phyloP scores from a whole-genome alignment of 2,113 vertebrate genomes.

The Neofelis nebulosa region DNA sequence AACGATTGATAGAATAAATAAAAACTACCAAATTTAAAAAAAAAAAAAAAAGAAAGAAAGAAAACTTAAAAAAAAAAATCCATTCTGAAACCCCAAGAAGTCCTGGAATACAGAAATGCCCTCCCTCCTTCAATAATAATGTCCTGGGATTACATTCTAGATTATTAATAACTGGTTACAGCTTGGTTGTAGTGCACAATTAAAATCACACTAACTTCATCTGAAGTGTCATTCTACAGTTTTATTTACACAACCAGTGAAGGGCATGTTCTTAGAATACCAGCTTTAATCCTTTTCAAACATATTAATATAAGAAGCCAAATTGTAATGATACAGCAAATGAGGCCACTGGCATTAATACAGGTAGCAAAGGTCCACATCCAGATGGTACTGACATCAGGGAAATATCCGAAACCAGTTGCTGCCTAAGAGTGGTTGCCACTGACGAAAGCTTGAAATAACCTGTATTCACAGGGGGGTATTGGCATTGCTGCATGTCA shows the following conservation, averaged over 20 bases:
- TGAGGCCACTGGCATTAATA: slow-evolving; percentile 94
- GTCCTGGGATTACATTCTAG: slow-evolving; percentile 90
- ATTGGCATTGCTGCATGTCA: slow-evolving; percentile 93
- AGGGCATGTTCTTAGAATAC: slow-evolving; percentile 91
- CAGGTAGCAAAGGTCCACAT: slow-evolving; percentile 92
- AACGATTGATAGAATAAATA: slow-evolving; percentile 92
- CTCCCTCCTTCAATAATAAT: slow-evolving; percentile 85
- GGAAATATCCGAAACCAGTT: slow-evolving; percentile 92
- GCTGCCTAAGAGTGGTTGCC: slow-evolving; percentile 91
- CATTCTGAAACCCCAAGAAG: slow-evolving; percentile 88
- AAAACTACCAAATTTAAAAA: slow-evolving; percentile 90
- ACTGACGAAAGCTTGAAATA: slow-evolving; percentile 93
- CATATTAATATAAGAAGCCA: slow-evolving; percentile 92
- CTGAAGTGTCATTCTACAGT: slow-evolving; percentile 89
- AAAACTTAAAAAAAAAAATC: slow-evolving; percentile 88
- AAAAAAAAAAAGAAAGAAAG: slow-evolving; percentile 89
- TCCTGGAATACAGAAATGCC: slow-evolving; percentile 90
- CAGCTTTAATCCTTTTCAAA: slow-evolving; percentile 91
- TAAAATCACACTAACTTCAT: slow-evolving; percentile 91
- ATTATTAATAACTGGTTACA: slow-evolving; percentile 86
- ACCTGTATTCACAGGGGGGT: slow-evolving; percentile 91
- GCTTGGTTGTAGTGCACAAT: slow-evolving; percentile 88
- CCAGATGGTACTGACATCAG: slow-evolving; percentile 91
- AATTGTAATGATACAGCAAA: slow-evolving; percentile 94
- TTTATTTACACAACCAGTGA: slow-evolving; percentile 90